These are phyloP conservation scores for Anomalospiza imberbis DNA, from an alignment of 2,797 vertebrate species.

Conservation along the genomic window DNA sequence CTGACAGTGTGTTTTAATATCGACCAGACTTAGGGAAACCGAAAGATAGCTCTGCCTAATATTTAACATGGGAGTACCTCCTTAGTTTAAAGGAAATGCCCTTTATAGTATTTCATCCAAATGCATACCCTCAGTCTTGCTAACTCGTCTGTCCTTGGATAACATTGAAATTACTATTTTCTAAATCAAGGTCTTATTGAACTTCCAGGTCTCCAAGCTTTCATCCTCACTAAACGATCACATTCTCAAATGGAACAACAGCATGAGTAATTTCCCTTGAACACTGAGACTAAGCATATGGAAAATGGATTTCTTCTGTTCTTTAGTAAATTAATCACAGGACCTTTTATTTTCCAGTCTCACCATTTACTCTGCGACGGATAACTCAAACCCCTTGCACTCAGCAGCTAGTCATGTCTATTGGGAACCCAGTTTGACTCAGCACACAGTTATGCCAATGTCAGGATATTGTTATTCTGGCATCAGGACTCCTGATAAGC, in stretches of 20 bases:
- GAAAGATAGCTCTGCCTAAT: background rate
- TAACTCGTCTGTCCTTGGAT: constrained; percentile 8
- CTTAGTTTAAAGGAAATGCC: background rate
- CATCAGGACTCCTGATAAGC: constrained; percentile 4
- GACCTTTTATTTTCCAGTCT: constrained; percentile 41
- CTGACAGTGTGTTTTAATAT: background rate
- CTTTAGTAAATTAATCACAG: constrained; percentile 52
- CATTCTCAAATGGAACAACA: constrained; percentile 7
- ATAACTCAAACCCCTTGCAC: constrained; percentile 23
- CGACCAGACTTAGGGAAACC: background rate
- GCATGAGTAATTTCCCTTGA: constrained; percentile 29
- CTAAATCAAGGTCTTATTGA: background rate
- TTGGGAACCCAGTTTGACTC: constrained; percentile 43
- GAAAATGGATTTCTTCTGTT: constrained; percentile 44
- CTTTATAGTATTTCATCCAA: background rate
- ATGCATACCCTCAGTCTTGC: background rate
- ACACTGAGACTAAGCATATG: constrained; percentile 16
- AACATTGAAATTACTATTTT: background rate
- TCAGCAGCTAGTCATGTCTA: background rate
- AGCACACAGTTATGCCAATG: background rate
- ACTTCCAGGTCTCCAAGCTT: constrained; percentile 29
- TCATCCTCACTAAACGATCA: constrained; percentile 3
- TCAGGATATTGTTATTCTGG: constrained; percentile 25
- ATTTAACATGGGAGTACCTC: background rate
- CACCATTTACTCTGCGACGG: background rate